Evolutionary conservation across 2,888 invertebrate species (phyloP).

Genomic region (Nephrotoma flavescens): DNA sequence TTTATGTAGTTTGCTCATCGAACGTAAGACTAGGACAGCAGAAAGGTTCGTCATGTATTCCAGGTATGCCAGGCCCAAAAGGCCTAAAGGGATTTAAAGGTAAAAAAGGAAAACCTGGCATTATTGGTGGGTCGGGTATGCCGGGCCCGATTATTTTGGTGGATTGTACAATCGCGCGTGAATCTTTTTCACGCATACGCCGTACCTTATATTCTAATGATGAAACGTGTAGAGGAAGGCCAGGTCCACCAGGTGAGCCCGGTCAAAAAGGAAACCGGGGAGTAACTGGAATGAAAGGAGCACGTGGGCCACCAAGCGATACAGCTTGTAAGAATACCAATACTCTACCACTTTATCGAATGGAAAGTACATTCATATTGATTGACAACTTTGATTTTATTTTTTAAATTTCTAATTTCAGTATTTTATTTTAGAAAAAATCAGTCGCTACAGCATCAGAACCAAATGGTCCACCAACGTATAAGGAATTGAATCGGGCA

Average conservation of each 20-base stretch:
- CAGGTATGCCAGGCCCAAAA: neutral
- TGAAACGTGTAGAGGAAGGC: neutral
- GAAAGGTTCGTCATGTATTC: neutral
- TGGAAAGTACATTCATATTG: neutral
- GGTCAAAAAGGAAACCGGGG: neutral
- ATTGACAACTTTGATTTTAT: neutral
- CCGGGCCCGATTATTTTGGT: neutral
- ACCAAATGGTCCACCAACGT: neutral
- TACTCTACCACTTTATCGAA: neutral
- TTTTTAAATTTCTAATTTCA: neutral
- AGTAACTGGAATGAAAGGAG: neutral
- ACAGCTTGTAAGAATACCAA: neutral
- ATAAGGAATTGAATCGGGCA: neutral
- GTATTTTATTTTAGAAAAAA: neutral
- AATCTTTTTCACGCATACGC: neutral
- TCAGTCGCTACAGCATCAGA: neutral
- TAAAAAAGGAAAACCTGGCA: neutral
- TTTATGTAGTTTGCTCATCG: neutral
- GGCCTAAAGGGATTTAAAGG: neutral
- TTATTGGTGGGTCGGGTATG: neutral
- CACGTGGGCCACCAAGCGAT: neutral
- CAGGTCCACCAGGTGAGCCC: neutral
- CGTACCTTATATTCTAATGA: neutral
- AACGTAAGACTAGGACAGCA: neutral
- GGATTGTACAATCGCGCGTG: neutral